Evolutionary conservation across 2,797 vertebrate species (phyloP), one percentile per base, ranked within the genome.

Genomic region (Falco concolor): DNA sequence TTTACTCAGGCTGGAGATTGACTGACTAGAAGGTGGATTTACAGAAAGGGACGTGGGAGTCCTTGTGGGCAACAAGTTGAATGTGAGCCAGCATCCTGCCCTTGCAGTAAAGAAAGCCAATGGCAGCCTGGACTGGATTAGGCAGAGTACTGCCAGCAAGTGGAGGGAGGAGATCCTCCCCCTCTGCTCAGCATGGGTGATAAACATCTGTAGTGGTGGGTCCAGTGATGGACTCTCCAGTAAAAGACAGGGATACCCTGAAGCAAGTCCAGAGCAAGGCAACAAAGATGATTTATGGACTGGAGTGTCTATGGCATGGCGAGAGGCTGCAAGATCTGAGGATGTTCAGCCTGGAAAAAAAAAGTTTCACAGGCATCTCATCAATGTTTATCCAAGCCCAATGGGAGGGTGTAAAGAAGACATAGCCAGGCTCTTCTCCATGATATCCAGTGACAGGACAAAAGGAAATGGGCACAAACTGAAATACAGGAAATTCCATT

Each of bases 351-450:
- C 18, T 68, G 16, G 6, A 60, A 45, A 25, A 60, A 19, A 85
- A 10, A 30, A 52, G 4, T 32, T 32, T 63, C 14, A 25, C 54
- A 25, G 21, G 6, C 10, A 17, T 22, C 59, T 65, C 32, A 32
- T 11, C 24, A 19, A 2, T 38, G 32, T 53, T 27, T 8, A 9
- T 25, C 52, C 4, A 1, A 50, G 17, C 5, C 45, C 0, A 0
- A 23, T 47, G 47, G 47, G 36, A 74, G 12, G 12, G 4, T 61
- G 10, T 45, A 28, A 54, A 57, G 36, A 56, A 63, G 45, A 38
- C 16, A 32, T 8, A 73, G 30, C 10, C 34, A 42, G 63, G 47
- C 15, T 28, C 12, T 32, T 59, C 8, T 47, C 12, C 47, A 38
- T 68, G 15, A 14, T 68, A 32, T 3, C 10, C 24, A 89, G 59